Evolutionary conservation across 1,140 invertebrate species (phyloP).

Genomic region (Sitobion miscanthi): DNA sequence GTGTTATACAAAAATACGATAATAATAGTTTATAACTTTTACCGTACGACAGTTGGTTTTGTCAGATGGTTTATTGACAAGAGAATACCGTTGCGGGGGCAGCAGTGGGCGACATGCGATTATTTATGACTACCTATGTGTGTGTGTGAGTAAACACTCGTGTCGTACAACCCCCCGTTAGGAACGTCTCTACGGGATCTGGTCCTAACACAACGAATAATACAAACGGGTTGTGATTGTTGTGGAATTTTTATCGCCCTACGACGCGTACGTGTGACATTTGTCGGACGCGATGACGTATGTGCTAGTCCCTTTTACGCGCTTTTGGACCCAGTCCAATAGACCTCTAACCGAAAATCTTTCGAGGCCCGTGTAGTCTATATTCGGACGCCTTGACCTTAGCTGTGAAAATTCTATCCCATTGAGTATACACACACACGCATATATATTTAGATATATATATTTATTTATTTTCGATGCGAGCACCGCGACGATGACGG

Average conservation of each 20-base stretch:
- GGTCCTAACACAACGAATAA: neutral
- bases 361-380: slow-evolving; percentile 14
- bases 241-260: neutral
- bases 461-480: neutral
- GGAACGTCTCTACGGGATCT: neutral
- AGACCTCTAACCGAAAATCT: slow-evolving; percentile 32
- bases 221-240: slow-evolving; percentile 16
- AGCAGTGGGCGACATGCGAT: neutral
- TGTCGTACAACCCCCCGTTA: slow-evolving; percentile 10
- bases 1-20: neutral
- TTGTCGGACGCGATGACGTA: neutral
- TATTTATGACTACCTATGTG: neutral
- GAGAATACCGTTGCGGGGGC: neutral
- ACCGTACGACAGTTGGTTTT: neutral
- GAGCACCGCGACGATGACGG: neutral
- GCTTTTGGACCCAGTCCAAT: slow-evolving; percentile 21
- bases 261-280: neutral
- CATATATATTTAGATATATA: neutral
- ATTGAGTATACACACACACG: no score
- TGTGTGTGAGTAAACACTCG: neutral
- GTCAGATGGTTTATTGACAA: slow-evolving; percentile 21
- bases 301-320: slow-evolving; percentile 28
- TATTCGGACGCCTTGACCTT: slow-evolving; percentile 55
- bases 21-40: neutral
- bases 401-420: slow-evolving; percentile 37